phyloP scores from a whole-genome alignment of 2,888 invertebrate genomes.

The Maniola hyperantus region DNA sequence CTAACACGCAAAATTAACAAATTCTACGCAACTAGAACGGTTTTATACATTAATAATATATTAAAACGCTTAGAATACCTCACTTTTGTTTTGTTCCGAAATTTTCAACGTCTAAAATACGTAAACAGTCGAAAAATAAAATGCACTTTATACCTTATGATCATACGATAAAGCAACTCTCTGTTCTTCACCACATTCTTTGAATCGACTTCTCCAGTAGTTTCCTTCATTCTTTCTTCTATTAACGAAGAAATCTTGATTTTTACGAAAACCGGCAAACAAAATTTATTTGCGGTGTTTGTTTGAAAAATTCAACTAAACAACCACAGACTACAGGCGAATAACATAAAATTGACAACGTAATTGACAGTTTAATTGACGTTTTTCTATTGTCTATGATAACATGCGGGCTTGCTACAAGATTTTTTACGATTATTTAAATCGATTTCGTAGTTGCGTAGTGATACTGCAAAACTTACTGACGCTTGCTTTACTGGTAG shows the following conservation, averaged over 20 bases:
- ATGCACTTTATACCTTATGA: constrained; percentile 87
- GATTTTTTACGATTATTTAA: constrained; percentile 5
- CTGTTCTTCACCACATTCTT: constrained; percentile 93
- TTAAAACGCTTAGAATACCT: not conserved
- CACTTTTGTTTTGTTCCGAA: not conserved
- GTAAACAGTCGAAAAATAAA: constrained; percentile 7
- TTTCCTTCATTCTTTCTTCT: constrained; percentile 66
- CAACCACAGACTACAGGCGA: constrained; percentile 12
- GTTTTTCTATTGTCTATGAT: not conserved
- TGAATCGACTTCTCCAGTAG: constrained; percentile 76
- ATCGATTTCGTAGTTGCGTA: not conserved
- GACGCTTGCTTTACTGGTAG: not conserved
- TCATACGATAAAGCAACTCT: constrained; percentile 93
- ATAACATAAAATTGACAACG: not conserved
- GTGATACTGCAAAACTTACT: not conserved
- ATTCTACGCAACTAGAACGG: not conserved
- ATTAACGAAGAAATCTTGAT: constrained; percentile 27
- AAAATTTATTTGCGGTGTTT: constrained; percentile 13
- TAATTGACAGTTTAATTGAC: not conserved
- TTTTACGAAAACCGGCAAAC: constrained; percentile 41
- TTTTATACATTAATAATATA: not conserved
- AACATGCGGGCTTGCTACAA: constrained; percentile 2
- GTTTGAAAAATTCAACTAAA: constrained; percentile 34
- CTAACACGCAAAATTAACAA: not conserved
- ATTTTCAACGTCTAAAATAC: not conserved